Conservation (phyloP, 2,113 vertebrate species). For the Actenoides lindsayi region DNA sequence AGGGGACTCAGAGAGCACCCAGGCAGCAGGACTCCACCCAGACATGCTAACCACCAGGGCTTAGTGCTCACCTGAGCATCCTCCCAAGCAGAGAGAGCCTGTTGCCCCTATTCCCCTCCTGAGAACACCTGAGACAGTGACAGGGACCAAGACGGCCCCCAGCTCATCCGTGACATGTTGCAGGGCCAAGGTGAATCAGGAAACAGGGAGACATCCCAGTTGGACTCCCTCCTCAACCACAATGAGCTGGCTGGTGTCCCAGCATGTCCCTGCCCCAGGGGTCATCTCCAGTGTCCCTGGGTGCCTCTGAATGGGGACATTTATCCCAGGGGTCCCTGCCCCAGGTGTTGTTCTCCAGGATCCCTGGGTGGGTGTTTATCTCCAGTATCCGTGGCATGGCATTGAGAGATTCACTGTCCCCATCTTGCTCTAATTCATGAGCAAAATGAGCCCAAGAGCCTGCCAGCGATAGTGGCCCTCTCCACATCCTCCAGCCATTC, state of each 20-base stretch:
- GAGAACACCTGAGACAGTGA: neutral
- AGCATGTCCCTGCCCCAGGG: neutral
- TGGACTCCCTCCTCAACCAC: neutral
- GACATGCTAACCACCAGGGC: fast-evolving
- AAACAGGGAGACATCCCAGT: neutral
- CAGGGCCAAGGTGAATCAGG: neutral
- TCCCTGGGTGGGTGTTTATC: fast-evolving
- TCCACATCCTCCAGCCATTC: fast-evolving
- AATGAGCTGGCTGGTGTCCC: neutral
- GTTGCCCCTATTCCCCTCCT: neutral
- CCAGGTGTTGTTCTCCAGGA: neutral
- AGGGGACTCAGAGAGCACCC: neutral
- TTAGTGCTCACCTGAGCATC: neutral
- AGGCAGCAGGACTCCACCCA: neutral
- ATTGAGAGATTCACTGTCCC: neutral
- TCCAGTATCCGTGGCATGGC: fast-evolving
- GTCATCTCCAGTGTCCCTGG: neutral
- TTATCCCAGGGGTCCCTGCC: neutral
- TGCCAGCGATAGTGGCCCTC: fast-evolving
- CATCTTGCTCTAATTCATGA: neutral
- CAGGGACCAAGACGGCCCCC: neutral
- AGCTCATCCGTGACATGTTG: fast-evolving
- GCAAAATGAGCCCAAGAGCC: fast-evolving
- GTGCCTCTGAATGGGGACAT: neutral
- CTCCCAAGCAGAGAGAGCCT: fast-evolving